Conservation (phyloP, 2,113 vertebrate genomes). For the Psilopsiagon aymara region DNA sequence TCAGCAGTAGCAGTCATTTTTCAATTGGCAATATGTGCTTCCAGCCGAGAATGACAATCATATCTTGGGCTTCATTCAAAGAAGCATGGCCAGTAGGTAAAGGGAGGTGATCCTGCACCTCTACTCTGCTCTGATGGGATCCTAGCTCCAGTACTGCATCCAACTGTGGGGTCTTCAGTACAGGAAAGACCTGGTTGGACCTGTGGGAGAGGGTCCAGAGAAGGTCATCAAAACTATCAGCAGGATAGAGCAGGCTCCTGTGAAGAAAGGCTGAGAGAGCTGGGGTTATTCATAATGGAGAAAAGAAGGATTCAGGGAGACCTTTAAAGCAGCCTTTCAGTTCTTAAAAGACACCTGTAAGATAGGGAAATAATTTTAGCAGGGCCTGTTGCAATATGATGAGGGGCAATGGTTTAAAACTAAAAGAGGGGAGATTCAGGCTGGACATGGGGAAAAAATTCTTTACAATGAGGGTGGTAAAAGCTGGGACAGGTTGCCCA, state of each 20-base stretch:
- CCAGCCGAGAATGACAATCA: not conserved
- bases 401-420: not conserved
- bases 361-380: not conserved
- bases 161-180: not conserved
- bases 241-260: not conserved
- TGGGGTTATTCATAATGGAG: not conserved
- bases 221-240: not conserved
- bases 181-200: not conserved
- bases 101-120: not conserved
- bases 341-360: not conserved
- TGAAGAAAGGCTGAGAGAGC: not conserved
- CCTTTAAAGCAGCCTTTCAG: not conserved
- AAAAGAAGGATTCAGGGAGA: not conserved
- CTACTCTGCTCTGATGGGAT: not conserved
- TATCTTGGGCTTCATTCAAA: not conserved
- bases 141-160: not conserved
- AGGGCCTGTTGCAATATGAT: not conserved
- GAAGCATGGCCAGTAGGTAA: not conserved
- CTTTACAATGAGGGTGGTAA: not conserved
- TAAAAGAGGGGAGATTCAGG: not conserved
- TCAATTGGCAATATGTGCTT: not conserved
- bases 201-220: not conserved
- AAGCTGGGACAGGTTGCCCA: not conserved
- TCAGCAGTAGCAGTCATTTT: too few relatives aligned
- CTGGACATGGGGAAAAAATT: not conserved